Evolutionary conservation across 2,113 vertebrate species (phyloP), one percentile per base, ranked within the genome.

Genomic region (Tragulus kanchil): DNA sequence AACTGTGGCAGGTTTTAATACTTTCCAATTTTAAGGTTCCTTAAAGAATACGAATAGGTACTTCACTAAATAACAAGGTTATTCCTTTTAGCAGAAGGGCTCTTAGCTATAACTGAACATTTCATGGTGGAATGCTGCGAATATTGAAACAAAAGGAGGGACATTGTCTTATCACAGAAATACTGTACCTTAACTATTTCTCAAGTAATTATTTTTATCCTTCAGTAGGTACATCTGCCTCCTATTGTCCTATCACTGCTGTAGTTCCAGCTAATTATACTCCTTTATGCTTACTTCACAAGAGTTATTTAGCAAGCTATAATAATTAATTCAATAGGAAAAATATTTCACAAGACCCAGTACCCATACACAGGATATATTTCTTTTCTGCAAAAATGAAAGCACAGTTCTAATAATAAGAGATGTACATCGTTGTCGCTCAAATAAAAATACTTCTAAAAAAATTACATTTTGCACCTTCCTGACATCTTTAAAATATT

Each of bases 181-280:
- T 97, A 93, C 93, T 98, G 93, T 95, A 97, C 97, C 96, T 97
- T 98, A 75, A 97, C 96, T 95, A 75, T 92, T 98, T 83, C 94
- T 98, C 85, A 87, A 97, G 94, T 98, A 97, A 98, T 98, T 98
- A 97, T 98, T 98, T 98, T 98, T 98, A 98, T 97, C 97, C 98
- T 98, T 98, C 97, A 98, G 19, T 98, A 98, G 91, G 97, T 98
- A 96, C 91, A 96, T 98, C 97, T 98, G 97, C 48, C 28, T 96
- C 88, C 95, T 97, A 65, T 97, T 98, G 98, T 98, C 96, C 79
- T 97, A 97, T 85, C 61, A 26, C 71, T 97, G 88, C 97, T 96
- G 36, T 85, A 97, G 96, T 90, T 98, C 90, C 87, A 96, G 90
- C 97, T 98, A 98, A 98, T 98, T 98, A 98, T 64, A 92, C 78